phyloP scores from a whole-genome alignment of 1,140 invertebrate species.

The Proctacanthus coquilletti region DNA sequence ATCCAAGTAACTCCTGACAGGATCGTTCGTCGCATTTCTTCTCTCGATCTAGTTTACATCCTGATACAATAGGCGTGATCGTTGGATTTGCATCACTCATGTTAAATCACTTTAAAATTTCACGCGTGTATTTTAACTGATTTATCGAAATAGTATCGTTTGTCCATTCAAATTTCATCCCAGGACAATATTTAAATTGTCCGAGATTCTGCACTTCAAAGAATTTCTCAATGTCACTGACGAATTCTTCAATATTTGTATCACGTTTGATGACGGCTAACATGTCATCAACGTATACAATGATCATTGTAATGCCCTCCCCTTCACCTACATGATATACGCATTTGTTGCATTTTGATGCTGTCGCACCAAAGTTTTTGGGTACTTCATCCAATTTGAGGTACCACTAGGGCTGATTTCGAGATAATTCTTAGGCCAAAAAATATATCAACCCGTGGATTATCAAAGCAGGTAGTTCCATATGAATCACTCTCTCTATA shows the following conservation, averaged over 20 bases:
- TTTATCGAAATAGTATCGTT: not conserved
- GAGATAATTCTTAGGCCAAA: not conserved
- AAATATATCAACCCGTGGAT: not conserved
- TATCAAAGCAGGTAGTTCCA: slow-evolving; percentile 16
- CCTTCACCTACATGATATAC: not conserved
- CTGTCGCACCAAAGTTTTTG: not conserved
- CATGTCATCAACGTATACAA: slow-evolving; percentile 1
- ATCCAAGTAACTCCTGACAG: not conserved
- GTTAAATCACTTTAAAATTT: not conserved
- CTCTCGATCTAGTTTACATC: not conserved
- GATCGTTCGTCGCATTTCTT: not conserved
- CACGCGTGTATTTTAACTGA: not conserved
- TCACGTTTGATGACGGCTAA: slow-evolving; percentile 1
- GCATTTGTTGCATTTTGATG: not conserved
- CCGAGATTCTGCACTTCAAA: not conserved
- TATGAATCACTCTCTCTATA: slow-evolving; percentile 26
- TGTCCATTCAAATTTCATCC: not conserved
- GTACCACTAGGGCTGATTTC: not conserved
- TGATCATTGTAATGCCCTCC: not conserved
- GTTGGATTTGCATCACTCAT: not conserved
- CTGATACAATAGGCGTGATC: not conserved
- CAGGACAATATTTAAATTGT: not conserved
- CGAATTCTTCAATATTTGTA: not conserved
- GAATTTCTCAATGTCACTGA: not conserved
- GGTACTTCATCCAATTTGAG: not conserved